Percentiles rank a stretch among this genome's conserved stretches.
Conservation (phyloP, 2,888 invertebrate species). For the Tetranychus piercei region DNA sequence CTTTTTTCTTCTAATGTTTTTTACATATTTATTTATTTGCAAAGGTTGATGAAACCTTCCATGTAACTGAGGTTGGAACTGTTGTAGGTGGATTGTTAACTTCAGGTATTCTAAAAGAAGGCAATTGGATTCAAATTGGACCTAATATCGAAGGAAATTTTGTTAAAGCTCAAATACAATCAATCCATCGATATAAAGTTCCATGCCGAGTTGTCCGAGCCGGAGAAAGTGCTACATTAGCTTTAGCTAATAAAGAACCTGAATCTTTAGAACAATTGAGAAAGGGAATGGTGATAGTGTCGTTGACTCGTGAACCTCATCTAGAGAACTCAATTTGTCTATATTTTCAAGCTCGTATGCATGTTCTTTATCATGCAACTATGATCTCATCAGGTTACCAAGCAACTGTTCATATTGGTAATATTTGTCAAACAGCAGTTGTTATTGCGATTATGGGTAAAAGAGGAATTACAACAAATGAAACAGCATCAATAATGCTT, state of each 20-base stretch:
- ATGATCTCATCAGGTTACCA: constrained; percentile 50
- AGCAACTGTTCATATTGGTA: constrained; percentile 84
- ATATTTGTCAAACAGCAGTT: constrained; percentile 82
- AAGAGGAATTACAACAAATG: constrained; percentile 55
- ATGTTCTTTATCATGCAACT: constrained; percentile 68
- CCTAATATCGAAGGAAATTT: constrained; percentile 39
- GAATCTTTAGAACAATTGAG: constrained; percentile 31
- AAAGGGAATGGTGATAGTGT: constrained; percentile 65
- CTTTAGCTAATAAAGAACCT: constrained; percentile 38
- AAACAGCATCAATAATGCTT: constrained; percentile 66
- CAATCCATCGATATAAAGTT: constrained; percentile 76
- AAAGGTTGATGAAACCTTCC: constrained; percentile 69
- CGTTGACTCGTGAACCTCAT: background rate
- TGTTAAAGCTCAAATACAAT: constrained; percentile 53
- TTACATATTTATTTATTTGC: constrained; percentile 5
- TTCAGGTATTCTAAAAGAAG: constrained; percentile 67
- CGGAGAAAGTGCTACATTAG: constrained; percentile 71
- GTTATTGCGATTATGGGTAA: constrained; percentile 51
- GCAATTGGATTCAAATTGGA: constrained; percentile 40
- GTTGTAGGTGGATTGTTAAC: constrained; percentile 67
- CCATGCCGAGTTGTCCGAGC: constrained; percentile 60
- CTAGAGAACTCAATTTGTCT: constrained; percentile 22
- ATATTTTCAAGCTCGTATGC: constrained; percentile 58
- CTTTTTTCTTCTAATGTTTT: background rate
- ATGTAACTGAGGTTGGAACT: constrained; percentile 38